These are phyloP conservation scores for Cossypha dichroa DNA, from an alignment of 2,797 vertebrate species.

Conservation along the genomic window DNA sequence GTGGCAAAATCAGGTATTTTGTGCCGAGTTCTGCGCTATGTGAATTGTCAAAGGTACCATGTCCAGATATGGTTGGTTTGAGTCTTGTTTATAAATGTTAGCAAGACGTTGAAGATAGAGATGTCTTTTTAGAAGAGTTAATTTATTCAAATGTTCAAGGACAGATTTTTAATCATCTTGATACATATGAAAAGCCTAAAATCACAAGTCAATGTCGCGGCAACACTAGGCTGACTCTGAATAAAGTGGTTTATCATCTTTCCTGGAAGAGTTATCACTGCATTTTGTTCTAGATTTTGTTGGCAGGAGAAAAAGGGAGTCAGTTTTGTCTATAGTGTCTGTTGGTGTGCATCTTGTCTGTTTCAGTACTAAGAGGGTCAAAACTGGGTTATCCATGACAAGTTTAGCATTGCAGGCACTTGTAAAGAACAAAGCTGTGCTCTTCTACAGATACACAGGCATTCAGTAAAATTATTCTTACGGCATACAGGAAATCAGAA, in stretches of 20 bases:
- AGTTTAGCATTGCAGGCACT: not conserved
- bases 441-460: not conserved
- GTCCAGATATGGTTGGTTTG: not conserved
- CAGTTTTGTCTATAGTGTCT: not conserved
- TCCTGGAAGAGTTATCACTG: not conserved
- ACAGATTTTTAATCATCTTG: not conserved
- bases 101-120: not conserved
- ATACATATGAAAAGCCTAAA: not conserved
- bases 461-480: not conserved
- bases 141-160: not conserved
- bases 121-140: not conserved
- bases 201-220: fast-evolving
- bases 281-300: not conserved
- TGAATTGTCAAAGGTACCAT: not conserved
- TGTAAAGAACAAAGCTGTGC: not conserved
- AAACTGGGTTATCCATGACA: not conserved
- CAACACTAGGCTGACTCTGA: not conserved
- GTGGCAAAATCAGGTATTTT: not conserved
- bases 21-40: not conserved
- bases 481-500: not conserved
- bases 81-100: not conserved
- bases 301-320: not conserved
- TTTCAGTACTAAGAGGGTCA: not conserved
- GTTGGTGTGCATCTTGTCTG: not conserved
- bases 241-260: not conserved